phyloP scores from a whole-genome alignment of 2,888 invertebrate species.

The Eurois occulta region DNA sequence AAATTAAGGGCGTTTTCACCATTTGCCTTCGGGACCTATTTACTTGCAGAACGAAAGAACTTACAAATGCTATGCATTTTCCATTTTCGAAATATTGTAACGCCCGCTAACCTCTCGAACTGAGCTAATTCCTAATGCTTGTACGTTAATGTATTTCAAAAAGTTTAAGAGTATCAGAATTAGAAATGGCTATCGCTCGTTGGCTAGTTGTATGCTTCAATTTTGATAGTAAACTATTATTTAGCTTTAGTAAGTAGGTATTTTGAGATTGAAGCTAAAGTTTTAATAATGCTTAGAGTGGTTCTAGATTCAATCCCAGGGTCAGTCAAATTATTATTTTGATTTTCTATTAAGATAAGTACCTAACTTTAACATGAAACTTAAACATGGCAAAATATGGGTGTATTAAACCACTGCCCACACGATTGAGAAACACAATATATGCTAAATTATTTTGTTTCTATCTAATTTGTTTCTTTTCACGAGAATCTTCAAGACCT shows the following conservation, averaged over 20 bases:
- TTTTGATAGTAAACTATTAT: not conserved
- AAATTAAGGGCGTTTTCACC: not conserved
- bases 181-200: not conserved
- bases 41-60: not conserved
- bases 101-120: not conserved
- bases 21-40: not conserved
- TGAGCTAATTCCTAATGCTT: not conserved
- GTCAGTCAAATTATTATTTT: not conserved
- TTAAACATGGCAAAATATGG: not conserved
- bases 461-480: constrained; percentile 26
- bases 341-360: not conserved
- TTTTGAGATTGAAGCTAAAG: not conserved
- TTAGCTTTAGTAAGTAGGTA: not conserved
- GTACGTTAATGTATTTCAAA: not conserved
- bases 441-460: not conserved
- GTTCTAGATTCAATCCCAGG: not conserved
- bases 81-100: not conserved
- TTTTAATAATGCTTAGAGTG: not conserved
- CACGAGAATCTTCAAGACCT: constrained; percentile 1
- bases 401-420: not conserved
- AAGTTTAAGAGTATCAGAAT: not conserved
- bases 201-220: not conserved
- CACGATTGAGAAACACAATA: not conserved
- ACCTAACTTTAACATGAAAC: not conserved
- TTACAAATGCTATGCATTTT: not conserved